Conservation (phyloP, 2,797 vertebrate species). For the Lepus townsendii region DNA sequence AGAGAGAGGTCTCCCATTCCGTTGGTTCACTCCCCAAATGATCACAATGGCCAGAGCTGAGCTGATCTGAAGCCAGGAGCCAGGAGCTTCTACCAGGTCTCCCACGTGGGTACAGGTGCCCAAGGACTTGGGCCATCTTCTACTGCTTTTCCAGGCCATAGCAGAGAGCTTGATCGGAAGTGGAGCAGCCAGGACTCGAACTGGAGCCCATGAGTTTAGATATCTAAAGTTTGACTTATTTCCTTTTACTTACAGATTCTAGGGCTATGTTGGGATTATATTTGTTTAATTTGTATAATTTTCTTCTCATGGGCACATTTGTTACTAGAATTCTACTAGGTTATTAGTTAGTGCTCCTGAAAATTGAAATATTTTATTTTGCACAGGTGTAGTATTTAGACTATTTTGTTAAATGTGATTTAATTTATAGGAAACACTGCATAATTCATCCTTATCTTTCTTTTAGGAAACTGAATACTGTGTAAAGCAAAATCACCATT, state of each 20-base stretch:
- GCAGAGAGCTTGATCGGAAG: no score
- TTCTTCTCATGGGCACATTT: background rate
- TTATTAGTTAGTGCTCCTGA: constrained; percentile 4
- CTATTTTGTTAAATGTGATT: constrained; percentile 42
- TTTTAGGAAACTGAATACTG: constrained; percentile 4
- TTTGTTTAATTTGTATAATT: background rate
- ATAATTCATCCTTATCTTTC: background rate
- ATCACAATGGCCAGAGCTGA: no score
- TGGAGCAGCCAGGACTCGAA: no score
- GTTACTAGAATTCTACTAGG: background rate
- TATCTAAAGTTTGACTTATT: constrained; percentile 28
- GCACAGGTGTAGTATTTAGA: background rate
- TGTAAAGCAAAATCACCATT: background rate
- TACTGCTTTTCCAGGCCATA: no score
- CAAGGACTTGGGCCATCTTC: no score
- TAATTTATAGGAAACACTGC: background rate
- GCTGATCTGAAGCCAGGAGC: no score
- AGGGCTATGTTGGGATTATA: background rate
- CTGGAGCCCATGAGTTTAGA: background rate
- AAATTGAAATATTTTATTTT: constrained; percentile 60
- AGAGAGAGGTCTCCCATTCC: no score
- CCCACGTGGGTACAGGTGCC: no score
- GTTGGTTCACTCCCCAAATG: no score
- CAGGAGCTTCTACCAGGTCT: no score
- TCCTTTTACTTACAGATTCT: background rate